These are phyloP conservation scores for Zaprionus taronus DNA, from an alignment of 1,140 invertebrate genomes.

Conservation along the genomic window DNA sequence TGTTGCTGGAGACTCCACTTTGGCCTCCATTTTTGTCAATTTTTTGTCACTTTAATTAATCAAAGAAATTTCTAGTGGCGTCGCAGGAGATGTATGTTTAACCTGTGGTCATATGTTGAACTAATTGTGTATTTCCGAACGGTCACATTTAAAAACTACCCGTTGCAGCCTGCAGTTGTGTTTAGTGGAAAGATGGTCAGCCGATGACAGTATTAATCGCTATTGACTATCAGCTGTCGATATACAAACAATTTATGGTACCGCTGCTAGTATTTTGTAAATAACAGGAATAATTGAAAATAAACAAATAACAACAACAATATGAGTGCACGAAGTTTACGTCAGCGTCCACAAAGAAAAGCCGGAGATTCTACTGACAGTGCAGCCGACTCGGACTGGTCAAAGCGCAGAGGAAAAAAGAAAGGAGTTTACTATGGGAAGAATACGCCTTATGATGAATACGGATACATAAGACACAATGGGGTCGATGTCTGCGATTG, in stretches of 20 bases:
- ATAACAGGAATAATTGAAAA: not conserved
- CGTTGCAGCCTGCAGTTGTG: not conserved
- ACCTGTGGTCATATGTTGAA: constrained; percentile 40
- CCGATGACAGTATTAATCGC: constrained; percentile 3
- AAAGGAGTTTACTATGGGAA: constrained; percentile 48
- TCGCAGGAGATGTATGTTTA: constrained; percentile 20
- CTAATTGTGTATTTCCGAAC: not conserved
- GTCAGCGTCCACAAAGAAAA: constrained; percentile 61
- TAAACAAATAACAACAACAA: not conserved
- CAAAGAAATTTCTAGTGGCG: constrained; percentile 39
- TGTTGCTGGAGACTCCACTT: constrained; percentile 57
- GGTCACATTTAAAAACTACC: constrained; percentile 24
- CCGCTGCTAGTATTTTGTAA: not conserved
- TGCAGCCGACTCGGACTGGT: constrained; percentile 40
- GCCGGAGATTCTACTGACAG: constrained; percentile 25
- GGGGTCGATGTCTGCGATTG: constrained; percentile 75
- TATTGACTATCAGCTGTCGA: constrained; percentile 1
- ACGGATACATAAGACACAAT: constrained; percentile 63
- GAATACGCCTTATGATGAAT: constrained; percentile 69
- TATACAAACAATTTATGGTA: not conserved
- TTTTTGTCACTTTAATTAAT: constrained; percentile 26
- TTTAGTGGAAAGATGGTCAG: not conserved
- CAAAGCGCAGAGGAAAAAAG: constrained; percentile 57
- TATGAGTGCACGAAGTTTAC: constrained; percentile 53
- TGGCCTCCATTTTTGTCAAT: constrained; percentile 52